phyloP scores from a whole-genome alignment of 2,113 vertebrate species.

The Alouatta palliata region DNA sequence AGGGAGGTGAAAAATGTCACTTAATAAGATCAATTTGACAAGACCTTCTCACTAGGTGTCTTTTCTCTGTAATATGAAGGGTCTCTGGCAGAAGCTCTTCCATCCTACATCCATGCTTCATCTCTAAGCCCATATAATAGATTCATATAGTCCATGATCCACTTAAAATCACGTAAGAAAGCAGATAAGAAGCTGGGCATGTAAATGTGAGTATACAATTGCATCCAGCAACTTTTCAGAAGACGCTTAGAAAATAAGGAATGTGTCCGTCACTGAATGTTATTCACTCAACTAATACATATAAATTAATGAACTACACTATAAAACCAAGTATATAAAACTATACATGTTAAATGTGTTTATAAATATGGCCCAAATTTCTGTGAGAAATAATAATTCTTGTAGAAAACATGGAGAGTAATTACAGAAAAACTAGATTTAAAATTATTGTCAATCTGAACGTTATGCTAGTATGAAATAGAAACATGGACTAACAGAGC shows the following conservation, averaged over 20 bases:
- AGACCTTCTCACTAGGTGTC: not conserved
- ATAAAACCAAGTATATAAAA: not conserved
- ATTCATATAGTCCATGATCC: constrained; percentile 27
- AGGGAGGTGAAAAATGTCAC: not conserved
- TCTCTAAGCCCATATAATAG: constrained; percentile 45
- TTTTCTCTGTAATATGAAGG: not conserved
- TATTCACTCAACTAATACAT: constrained; percentile 37
- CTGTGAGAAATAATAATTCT: not conserved
- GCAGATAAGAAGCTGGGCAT: constrained; percentile 57
- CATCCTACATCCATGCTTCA: constrained; percentile 20
- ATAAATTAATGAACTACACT: not conserved
- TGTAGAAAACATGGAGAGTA: not conserved
- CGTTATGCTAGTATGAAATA: not conserved
- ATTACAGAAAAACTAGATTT: not conserved
- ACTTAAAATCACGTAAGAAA: constrained; percentile 58
- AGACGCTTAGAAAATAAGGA: constrained; percentile 24
- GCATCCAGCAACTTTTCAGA: constrained; percentile 38
- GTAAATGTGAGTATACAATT: constrained; percentile 22
- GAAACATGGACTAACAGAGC: not conserved
- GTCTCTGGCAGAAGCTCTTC: constrained; percentile 35
- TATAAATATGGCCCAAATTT: not conserved
- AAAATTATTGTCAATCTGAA: not conserved
- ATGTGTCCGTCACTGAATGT: constrained; percentile 39
- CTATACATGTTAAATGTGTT: not conserved
- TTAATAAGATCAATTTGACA: not conserved